A percentile compares a stretch with the other conserved stretches of the same genome.
Evolutionary conservation across 2,113 vertebrate species (phyloP).

Genomic region (Chlamydotis undulata): DNA sequence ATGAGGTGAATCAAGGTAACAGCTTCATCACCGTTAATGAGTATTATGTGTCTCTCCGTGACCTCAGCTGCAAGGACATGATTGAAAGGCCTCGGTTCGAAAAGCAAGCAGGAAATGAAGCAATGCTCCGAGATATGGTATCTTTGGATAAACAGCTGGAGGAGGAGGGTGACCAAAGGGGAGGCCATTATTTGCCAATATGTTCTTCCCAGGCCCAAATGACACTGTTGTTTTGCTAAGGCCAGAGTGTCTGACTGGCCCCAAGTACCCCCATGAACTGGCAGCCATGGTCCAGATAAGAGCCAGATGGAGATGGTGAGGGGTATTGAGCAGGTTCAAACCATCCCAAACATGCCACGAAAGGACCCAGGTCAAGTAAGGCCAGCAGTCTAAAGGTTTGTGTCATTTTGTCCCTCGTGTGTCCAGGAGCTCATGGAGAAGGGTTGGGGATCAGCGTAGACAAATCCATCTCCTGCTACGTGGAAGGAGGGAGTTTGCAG

Average conservation of each 20-base stretch:
- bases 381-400: neutral
- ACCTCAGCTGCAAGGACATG: neutral
- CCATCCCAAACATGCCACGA: neutral
- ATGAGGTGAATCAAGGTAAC: conserved; percentile 12
- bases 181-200: neutral
- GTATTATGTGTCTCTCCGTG: neutral
- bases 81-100: conserved; percentile 8
- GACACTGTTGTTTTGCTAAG: neutral
- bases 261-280: neutral
- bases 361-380: neutral
- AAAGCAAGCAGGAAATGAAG: conserved; percentile 48
- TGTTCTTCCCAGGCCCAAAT: conserved; percentile 5
- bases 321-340: neutral
- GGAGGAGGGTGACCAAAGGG: neutral
- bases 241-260: neutral
- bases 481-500: neutral
- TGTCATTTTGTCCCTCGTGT: neutral
- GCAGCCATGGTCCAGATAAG: neutral
- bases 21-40: neutral
- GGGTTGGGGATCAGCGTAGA: neutral
- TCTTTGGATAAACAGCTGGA: conserved; percentile 29
- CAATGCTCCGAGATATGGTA: neutral
- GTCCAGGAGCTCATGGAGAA: neutral
- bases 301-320: neutral
- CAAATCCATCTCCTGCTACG: neutral